phyloP scores from a whole-genome alignment of 1,140 invertebrate genomes.

The Octopus sinensis region DNA sequence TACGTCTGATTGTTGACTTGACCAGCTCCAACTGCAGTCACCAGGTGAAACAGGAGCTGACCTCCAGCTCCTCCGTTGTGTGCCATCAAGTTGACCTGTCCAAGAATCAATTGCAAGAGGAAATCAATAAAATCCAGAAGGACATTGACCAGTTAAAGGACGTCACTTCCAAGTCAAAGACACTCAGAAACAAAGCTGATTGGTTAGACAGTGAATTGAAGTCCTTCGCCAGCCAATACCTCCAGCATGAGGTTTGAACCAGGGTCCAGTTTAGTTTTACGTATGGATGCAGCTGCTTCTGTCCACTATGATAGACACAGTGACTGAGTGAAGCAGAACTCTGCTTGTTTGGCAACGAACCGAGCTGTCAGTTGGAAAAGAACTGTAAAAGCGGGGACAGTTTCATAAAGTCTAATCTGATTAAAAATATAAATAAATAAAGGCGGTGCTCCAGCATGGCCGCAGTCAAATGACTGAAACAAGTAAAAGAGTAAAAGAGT shows the following conservation, averaged over 20 bases:
- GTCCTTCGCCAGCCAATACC: conserved; percentile 81
- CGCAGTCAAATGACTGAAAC: no score
- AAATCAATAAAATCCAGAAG: conserved; percentile 73
- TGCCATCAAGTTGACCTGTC: conserved; percentile 89
- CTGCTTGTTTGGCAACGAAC: no score
- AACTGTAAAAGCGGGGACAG: no score
- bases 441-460: no score
- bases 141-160: conserved; percentile 74
- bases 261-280: no score
- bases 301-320: no score
- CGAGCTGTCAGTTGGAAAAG: no score
- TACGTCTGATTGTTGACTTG: conserved; percentile 91
- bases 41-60: conserved; percentile 93
- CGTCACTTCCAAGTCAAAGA: conserved; percentile 50
- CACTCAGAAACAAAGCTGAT: conserved; percentile 81
- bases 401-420: no score
- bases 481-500: no score
- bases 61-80: conserved; percentile 86
- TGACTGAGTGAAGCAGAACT: no score
- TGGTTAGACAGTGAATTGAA: conserved; percentile 87
- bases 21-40: conserved; percentile 98
- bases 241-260: conserved; percentile 48
- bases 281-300: no score
- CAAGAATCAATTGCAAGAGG: conserved; percentile 82
- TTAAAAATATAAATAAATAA: no score